Conservation (phyloP, 2,888 invertebrate species). For the Spicauda simplicius region DNA sequence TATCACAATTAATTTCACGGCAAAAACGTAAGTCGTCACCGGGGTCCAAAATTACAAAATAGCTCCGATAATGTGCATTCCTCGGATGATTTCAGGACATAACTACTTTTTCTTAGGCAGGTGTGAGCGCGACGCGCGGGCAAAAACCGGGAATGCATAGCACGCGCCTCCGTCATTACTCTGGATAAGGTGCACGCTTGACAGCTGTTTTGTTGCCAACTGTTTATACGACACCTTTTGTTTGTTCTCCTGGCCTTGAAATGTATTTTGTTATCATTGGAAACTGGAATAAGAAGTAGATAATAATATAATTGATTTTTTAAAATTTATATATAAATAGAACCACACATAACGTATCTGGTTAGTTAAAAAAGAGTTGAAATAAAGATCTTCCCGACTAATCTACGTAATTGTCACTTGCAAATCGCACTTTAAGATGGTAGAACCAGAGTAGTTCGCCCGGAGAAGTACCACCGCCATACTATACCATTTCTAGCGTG, state of each 20-base stretch:
- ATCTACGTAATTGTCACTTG: too few species aligned
- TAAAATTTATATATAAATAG: too few species aligned
- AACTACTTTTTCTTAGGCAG: conserved; percentile 25
- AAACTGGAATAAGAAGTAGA: too few species aligned
- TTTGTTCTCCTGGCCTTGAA: neutral
- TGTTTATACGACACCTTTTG: conserved; percentile 11
- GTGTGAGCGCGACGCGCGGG: conserved; percentile 17
- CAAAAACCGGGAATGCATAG: conserved; percentile 12
- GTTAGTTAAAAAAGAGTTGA: too few species aligned
- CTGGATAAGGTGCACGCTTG: conserved; percentile 20
- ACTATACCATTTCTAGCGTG: too few species aligned
- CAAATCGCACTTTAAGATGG: too few species aligned
- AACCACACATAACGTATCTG: too few species aligned
- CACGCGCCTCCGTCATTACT: conserved; percentile 26
- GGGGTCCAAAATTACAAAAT: conserved; percentile 17
- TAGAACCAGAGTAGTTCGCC: too few species aligned
- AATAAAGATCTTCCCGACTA: too few species aligned
- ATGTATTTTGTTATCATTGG: too few species aligned
- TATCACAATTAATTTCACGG: neutral
- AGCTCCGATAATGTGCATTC: conserved; percentile 26
- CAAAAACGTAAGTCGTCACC: conserved; percentile 10
- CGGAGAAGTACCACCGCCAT: too few species aligned
- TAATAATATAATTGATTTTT: too few species aligned
- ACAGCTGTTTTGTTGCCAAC: conserved; percentile 18
- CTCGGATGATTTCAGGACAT: conserved; percentile 14